Base-by-base conservation (phyloP, 2,113 vertebrate genomes). In the Triplophysa dalaica region DNA sequence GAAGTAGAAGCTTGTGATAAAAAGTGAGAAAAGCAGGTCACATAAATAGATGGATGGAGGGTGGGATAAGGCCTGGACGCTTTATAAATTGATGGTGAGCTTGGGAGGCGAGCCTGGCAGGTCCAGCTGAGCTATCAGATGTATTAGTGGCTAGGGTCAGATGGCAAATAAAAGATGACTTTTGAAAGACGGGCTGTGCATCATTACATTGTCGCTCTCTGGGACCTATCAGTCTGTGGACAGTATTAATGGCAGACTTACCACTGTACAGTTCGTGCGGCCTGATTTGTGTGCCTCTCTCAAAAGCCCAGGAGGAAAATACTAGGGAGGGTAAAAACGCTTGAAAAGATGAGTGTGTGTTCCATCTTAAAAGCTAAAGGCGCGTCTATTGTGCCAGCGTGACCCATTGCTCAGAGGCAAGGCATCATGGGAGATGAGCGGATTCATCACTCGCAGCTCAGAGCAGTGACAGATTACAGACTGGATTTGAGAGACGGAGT, bases 101-200 rank as follows among this genome's bases (percentile, higher is more conserved):
- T 87, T 81, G 82, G 81, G 83, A 83, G 41, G 67, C n/a, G 29
- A 69, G 52, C 58, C 26, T 33, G 63, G 50, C 69, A 56, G 21
- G 86, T 75, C 84, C 85, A 54, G 74, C 84, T 81, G 82, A 73
- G 19, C 16, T 65, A 38, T 78, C 12, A 78, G 50, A 81, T 54
- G 65, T 78, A 81, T 52, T 52, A 52, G 50, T 52, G 13, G n/a
- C 58, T 45, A 83, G 24, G 62, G 79, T 41, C 76, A 82, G 86
- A 78, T 70, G 81, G 76, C 80, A 86, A 84, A 86, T 82, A 84
- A 90, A 86, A 84, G 80, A 88, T 86, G 87, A 82, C 65, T 81
- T 69, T 79, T 81, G 69, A 45, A 48, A 81, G 78, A 73, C 50
- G 50, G 67, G 68, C 56, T 45, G 64, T 78, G 66, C 45, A 69